Conservation (phyloP, 2,113 vertebrate genomes). For the Apteryx owenii region DNA sequence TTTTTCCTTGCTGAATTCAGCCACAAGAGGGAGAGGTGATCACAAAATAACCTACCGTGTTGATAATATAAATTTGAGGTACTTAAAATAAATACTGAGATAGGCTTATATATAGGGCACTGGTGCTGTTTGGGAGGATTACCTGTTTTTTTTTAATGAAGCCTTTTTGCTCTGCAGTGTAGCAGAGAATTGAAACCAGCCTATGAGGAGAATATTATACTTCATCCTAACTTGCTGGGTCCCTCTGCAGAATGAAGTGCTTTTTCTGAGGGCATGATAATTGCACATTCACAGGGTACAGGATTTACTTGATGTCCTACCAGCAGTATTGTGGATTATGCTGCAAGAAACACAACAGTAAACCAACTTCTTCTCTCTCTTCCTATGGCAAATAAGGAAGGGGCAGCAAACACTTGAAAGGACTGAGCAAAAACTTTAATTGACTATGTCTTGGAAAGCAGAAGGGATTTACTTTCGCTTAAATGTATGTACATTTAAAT, state of each 20-base stretch:
- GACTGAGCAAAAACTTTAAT: background rate
- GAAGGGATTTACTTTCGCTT: background rate
- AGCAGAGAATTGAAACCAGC: background rate
- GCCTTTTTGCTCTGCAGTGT: background rate
- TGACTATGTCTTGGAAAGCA: background rate
- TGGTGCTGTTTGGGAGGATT: background rate
- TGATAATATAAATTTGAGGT: background rate
- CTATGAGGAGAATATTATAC: background rate
- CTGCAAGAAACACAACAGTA: background rate
- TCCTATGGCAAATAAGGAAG: background rate
- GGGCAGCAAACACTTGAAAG: background rate
- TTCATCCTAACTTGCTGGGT: background rate
- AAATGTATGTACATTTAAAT: background rate
- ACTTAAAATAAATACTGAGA: background rate
- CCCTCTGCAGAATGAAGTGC: background rate
- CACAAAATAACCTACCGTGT: background rate
- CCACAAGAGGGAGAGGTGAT: slow-evolving; percentile 52
- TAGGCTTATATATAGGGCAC: background rate
- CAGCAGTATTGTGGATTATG: background rate
- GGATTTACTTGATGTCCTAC: background rate
- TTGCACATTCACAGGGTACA: background rate
- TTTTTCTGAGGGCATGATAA: background rate
- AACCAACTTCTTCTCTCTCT: background rate
- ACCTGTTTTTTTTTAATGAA: background rate
- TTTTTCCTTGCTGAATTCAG: background rate